A percentile compares a stretch with the other conserved stretches of the same genome.
Evolutionary conservation across 92 coral and sea anemone genomes (phyloP).

Genomic region (Zoanthus sansibaricus): DNA sequence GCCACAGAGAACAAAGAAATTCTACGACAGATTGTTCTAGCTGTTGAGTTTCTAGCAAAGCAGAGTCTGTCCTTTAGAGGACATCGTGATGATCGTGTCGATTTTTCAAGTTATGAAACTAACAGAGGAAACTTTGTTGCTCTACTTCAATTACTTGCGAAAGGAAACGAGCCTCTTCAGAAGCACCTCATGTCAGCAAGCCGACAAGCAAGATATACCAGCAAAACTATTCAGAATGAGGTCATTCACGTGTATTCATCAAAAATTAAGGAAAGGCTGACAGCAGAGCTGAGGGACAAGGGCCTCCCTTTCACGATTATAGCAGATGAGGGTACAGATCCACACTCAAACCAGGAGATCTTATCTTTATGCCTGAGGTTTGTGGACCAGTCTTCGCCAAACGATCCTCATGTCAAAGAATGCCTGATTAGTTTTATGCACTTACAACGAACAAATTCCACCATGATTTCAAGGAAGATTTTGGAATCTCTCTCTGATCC

Average conservation of each 20-base stretch:
- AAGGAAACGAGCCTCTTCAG: slow-evolving; percentile 60
- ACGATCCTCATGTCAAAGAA: slow-evolving; percentile 69
- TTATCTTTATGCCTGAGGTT: slow-evolving; percentile 56
- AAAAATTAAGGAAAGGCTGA: slow-evolving; percentile 55
- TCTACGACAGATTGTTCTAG: slow-evolving; percentile 59
- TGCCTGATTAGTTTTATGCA: slow-evolving; percentile 43
- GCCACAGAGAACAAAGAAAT: slow-evolving; percentile 59
- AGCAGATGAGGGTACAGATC: slow-evolving; percentile 63
- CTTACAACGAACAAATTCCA: no score
- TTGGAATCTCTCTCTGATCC: no score
- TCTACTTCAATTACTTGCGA: slow-evolving; percentile 56
- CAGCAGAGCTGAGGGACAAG: slow-evolving; percentile 56
- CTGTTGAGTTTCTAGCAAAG: slow-evolving; percentile 64
- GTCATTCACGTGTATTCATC: slow-evolving; percentile 62
- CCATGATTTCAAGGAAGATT: no score
- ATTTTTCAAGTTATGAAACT: slow-evolving; percentile 50
- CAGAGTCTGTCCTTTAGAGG: slow-evolving; percentile 69
- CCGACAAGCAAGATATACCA: slow-evolving; percentile 61
- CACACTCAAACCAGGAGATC: slow-evolving; percentile 59
- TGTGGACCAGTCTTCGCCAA: slow-evolving; percentile 59
- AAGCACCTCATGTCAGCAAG: slow-evolving; percentile 60
- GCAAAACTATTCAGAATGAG: slow-evolving; percentile 72
- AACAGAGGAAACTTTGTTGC: slow-evolving; percentile 71
- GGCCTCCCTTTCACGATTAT: slow-evolving; percentile 51
- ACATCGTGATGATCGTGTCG: slow-evolving; percentile 65